Percentiles rank a stretch among this genome's conserved stretches.
phyloP scores from a whole-genome alignment of 2,888 invertebrate species.

The Mythimna loreyi region DNA sequence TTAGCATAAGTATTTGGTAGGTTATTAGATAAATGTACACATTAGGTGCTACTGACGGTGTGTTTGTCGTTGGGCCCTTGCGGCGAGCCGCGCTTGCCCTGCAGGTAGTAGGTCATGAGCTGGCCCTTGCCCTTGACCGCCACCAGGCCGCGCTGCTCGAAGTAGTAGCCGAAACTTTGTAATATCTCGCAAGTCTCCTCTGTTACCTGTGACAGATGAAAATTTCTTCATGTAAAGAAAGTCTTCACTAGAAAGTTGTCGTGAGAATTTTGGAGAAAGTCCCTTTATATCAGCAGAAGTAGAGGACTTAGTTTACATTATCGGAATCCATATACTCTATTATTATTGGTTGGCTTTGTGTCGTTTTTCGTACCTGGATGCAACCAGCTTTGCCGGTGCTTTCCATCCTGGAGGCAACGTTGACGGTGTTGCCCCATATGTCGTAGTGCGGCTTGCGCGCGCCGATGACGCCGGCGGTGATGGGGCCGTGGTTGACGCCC shows the following conservation, averaged over 20 bases:
- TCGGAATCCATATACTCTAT: too few species aligned
- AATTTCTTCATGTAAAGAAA: background rate
- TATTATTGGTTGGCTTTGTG: background rate
- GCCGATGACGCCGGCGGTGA: constrained; percentile 98
- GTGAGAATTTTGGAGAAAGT: background rate
- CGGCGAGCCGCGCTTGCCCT: constrained; percentile 88
- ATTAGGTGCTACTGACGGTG: constrained; percentile 68
- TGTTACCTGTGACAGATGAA: constrained; percentile 93
- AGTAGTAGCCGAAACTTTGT: constrained; percentile 96
- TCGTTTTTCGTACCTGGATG: constrained; percentile 93
- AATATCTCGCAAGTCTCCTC: constrained; percentile 98
- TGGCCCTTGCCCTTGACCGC: constrained; percentile 99
- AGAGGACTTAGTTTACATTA: background rate
- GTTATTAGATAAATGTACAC: constrained; percentile 46
- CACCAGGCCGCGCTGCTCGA: constrained; percentile 98
- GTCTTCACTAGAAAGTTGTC: background rate
- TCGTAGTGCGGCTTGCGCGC: constrained; percentile 98
- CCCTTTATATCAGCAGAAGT: background rate
- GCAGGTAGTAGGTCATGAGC: constrained; percentile 98
- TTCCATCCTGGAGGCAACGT: constrained; percentile 99
- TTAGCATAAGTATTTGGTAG: constrained; percentile 59
- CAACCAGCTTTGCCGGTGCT: constrained; percentile 98
- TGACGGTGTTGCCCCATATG: constrained; percentile 99
- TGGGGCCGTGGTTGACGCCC: constrained; percentile 99
- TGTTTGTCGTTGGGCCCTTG: constrained; percentile 60